These are phyloP conservation scores for Crambe crambe DNA, from an alignment of 37 sponge, comb jelly and placozoan species.

Conservation along the genomic window DNA sequence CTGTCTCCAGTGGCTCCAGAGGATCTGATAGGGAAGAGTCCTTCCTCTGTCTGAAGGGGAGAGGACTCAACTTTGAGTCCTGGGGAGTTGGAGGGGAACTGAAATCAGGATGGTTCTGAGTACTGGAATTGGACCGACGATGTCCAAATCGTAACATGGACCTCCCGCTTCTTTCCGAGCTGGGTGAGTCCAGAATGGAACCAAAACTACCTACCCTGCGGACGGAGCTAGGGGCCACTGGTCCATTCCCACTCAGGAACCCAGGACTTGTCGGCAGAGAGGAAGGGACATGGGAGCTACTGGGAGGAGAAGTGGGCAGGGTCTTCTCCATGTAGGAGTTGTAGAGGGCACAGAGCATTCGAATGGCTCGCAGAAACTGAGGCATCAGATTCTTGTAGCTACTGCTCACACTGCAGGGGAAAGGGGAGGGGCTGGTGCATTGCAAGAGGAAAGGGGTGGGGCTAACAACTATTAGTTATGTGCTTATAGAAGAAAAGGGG, in stretches of 20 bases:
- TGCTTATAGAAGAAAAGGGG: slow-evolving; percentile 1
- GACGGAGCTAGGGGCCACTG: background rate
- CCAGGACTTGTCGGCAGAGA: slow-evolving; percentile 35
- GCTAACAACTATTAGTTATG: background rate
- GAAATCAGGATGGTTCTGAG: background rate
- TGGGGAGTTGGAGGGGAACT: background rate
- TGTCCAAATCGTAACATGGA: slow-evolving; percentile 3
- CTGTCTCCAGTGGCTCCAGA: slow-evolving; percentile 60
- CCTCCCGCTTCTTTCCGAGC: background rate
- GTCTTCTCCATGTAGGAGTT: slow-evolving; percentile 6
- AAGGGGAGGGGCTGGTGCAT: background rate
- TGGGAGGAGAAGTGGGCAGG: background rate
- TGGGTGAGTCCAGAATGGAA: slow-evolving; percentile 19
- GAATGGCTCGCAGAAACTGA: slow-evolving; percentile 65
- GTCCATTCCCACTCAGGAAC: background rate
- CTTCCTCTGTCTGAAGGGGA: background rate
- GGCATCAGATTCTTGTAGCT: slow-evolving; percentile 61
- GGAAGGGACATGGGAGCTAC: background rate
- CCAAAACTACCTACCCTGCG: slow-evolving; percentile 35
- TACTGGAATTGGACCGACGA: slow-evolving; percentile 20
- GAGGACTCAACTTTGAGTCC: background rate
- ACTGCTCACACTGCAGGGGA: slow-evolving; percentile 51
- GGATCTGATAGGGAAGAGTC: slow-evolving; percentile 15
- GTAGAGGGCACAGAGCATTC: slow-evolving; percentile 58
- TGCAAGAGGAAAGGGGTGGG: background rate